Base-by-base conservation (phyloP, 2,797 vertebrate species). In the Microctenopoma steveboyesi region DNA sequence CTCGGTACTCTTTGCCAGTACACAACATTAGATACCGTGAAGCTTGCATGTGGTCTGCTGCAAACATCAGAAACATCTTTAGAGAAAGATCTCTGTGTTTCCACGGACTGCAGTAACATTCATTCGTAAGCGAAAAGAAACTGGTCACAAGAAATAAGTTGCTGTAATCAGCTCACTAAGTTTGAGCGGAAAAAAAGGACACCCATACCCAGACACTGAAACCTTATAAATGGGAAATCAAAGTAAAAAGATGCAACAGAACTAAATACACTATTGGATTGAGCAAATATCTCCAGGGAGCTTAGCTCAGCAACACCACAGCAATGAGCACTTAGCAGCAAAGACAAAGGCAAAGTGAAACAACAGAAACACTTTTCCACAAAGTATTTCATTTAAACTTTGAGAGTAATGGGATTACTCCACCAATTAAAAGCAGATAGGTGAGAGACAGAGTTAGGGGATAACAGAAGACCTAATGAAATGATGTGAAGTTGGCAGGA, bases 381-480 rank as follows among this genome's bases (percentile, higher is more conserved):
- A 64, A 56, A 50, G 35, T 81, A 46, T 76, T 78, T 28, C 54
- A 72, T 70, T 81, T 66, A 60, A 77, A 78, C 30, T 68, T 80
- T 43, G 28, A 64, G 82, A 70, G 46, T 27, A 73, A 33, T n/a
- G 15, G 54, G 37, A 61, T 63, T 70, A 64, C 46, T 64, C 27
- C 40, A 51, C 85, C 69, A 76, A 46, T 76, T 61, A 74, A 76
- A 75, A 68, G 25, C 8, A 65, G 65, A 76, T 48, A 55, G 68
- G 85, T 43, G 45, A 65, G 56, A 72, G 5, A 46, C 61, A 60
- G 63, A 76, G 52, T 61, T 52, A 8, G 64, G 83, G 37, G 67
- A 86, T 74, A 70, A 69, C 50, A 72, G 39, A 81, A 69, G 61
- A 49, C 40, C 75, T 69, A 72, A 83, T 86, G 70, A 74, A 82